These are phyloP conservation scores for Hemibagrus wyckioides DNA, from an alignment of 2,113 vertebrate species.

Conservation along the genomic window DNA sequence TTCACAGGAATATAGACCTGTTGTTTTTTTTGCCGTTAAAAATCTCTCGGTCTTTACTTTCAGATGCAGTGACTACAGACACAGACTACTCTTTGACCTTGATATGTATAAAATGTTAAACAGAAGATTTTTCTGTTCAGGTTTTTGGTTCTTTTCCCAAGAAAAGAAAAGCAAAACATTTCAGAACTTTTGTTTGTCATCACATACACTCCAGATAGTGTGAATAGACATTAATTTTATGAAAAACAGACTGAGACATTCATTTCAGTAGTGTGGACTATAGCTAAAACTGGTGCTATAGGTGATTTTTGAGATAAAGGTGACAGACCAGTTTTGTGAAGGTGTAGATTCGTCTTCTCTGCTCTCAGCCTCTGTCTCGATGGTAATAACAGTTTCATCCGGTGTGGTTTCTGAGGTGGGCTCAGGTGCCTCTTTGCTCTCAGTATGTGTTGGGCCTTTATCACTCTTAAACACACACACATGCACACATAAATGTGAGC, in stretches of 20 bases:
- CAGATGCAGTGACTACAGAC: background rate
- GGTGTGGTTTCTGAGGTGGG: constrained; percentile 30
- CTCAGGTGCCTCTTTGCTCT: constrained; percentile 20
- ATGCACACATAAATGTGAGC: background rate
- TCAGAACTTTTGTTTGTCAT: background rate
- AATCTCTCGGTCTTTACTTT: background rate
- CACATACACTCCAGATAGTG: background rate
- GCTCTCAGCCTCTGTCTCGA: constrained; percentile 6
- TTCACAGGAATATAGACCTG: background rate
- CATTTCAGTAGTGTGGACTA: background rate
- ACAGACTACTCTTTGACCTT: background rate
- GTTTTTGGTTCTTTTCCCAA: background rate
- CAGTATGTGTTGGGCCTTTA: background rate
- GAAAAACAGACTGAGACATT: background rate
- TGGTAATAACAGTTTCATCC: constrained; percentile 27
- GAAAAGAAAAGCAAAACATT: background rate
- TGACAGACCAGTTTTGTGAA: constrained; percentile 33
- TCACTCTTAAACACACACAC: constrained; percentile 34
- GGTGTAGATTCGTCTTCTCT: constrained; percentile 28
- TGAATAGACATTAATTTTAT: background rate
- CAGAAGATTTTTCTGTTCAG: background rate
- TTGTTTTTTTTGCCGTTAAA: background rate
- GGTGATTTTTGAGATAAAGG: background rate
- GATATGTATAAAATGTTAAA: background rate
- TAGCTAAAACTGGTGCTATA: background rate